Conservation (phyloP, 2,888 invertebrate genomes). For the Podabrus alpinus region DNA sequence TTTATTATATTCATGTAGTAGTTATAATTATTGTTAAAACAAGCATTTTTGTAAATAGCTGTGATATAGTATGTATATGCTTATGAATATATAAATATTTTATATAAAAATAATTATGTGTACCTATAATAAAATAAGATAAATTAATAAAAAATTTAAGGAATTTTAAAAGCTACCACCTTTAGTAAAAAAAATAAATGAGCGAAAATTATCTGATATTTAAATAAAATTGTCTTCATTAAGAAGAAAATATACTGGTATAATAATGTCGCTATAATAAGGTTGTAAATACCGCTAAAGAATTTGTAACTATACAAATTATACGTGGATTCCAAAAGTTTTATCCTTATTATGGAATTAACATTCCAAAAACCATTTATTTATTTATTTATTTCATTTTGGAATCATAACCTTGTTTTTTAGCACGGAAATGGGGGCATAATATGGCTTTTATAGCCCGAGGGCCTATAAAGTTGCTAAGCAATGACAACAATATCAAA, state of each 20-base stretch:
- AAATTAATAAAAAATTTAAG: background rate
- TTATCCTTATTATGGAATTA: background rate
- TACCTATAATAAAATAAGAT: background rate
- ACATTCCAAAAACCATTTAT: too few relatives aligned
- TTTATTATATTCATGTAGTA: background rate
- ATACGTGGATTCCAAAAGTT: too few relatives aligned
- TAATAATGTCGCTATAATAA: background rate
- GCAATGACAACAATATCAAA: too few relatives aligned
- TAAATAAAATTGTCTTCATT: background rate
- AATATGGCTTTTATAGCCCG: too few relatives aligned
- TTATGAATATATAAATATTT: background rate
- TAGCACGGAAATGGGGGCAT: too few relatives aligned
- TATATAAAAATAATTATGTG: background rate
- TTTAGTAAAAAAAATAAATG: background rate
- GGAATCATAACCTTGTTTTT: too few relatives aligned
- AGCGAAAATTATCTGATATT: background rate
- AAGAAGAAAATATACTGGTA: background rate
- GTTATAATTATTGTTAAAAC: constrained; percentile 1
- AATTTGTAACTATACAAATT: background rate
- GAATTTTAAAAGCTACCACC: background rate
- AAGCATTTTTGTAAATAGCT: constrained; percentile 40
- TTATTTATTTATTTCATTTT: too few relatives aligned
- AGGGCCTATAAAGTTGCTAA: too few relatives aligned
- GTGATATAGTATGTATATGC: constrained; percentile 38
- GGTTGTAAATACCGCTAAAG: background rate